Evolutionary conservation across 1,140 invertebrate genomes (phyloP), one percentile per base, ranked within the genome.

Genomic region (Drosophila ficusphila): DNA sequence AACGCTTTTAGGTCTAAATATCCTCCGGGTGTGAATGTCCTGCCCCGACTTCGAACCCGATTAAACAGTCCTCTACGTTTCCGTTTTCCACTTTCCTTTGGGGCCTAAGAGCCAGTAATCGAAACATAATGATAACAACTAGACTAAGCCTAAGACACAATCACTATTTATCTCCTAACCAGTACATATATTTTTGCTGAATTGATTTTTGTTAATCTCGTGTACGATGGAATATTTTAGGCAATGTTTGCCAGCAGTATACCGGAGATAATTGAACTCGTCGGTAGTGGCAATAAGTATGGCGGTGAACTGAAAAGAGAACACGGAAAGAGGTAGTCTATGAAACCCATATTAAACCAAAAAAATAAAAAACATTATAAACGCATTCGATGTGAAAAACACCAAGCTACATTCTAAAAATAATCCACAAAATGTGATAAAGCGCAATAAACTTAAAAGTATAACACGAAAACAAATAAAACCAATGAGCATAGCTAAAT

Each of bases 221-320:
- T 79, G 64, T 79, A 69, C 48, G 54, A 88, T 79, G 56, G 49
- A 75, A 65, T 82, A 91, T 96, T 96, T 92, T 96, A 97, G 96
- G 96, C 96, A 94, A 97, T 97, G 94, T 97, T 97, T 96, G 96
- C 97, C 94, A 98, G 97, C 96, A 98, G 97, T 95, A 98, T 99
- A 94, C 98, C 97, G 92, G 97, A 99, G 95, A 98, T 99, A 94
- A 98, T 98, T 95, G 98, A 99, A 94, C 96, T 98, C 94, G 96
- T 98, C 95, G 97, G 97, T 94, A 97, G 96, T 95, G 96, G 97
- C 93, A 97, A 97, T 94, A 98, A 98, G 94, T 99, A 98, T 95
- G 96, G 96, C 94, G 97, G 97, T 92, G 96, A 97, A 94, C 97
- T 98, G 95, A 98, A 98, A 95, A 95, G 96, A 93, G 97, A 98